Base-by-base conservation (phyloP, 1,140 invertebrate species). In the Formica exsecta region DNA sequence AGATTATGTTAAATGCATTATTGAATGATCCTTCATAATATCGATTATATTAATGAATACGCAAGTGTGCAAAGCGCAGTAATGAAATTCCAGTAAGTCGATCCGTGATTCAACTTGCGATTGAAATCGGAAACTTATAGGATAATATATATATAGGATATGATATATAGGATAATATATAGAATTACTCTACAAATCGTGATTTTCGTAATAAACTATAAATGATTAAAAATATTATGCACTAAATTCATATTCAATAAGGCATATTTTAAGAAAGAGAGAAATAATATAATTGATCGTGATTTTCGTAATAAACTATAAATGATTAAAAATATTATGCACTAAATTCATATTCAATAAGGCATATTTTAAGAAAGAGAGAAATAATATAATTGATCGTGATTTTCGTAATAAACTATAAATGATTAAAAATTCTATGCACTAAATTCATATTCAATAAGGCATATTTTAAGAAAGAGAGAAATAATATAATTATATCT, bases 21-120 rank as follows among this genome's bases (percentile, higher is more conserved):
- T 83, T 73, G 79, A 83, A 73, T 57, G 79, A 48, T 83, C 79
- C 79, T 73, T 83, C 38, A 83, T 83, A 83, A 83, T 61, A 22
- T 38, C 57, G 79, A 83, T 83, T 83, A 74, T 29, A 61, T 19
- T 73, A 81, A 83, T 83, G 54, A 22, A 29, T 44, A 48, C 19
- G 13, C 36, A 29, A 22, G 1, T 29, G 32, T 32, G 65, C 19
- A 62, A 44, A 83, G 36, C 36, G 68, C 29, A 61, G 13, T 74
- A 83, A 83, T 83, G 79, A 83, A 83, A 83, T 83, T 83, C 79
- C 79, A 36, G 38, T 64, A 74, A 83, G 19, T 73, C 25, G 29
- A 83, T 32, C 41, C n/a, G 25, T 41, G 6, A 9, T 19, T 32
- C 38, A 29, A 62, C 19, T 16, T 11, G n/a, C 68, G 29, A 62